Conservation (phyloP, 92 coral and sea anemone species). For the Porites evermanni region DNA sequence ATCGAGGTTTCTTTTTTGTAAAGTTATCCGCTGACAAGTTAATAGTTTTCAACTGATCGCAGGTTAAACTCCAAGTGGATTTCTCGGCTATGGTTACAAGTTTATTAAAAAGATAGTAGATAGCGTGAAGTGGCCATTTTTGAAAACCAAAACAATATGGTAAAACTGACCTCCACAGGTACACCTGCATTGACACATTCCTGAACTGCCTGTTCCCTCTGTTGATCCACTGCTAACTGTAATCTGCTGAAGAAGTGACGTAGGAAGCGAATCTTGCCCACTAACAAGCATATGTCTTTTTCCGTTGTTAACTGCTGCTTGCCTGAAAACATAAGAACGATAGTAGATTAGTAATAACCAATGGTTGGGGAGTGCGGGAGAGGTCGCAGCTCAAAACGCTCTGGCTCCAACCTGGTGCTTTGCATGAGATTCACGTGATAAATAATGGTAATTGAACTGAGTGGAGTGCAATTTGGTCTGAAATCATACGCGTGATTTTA, state of each 20-base stretch:
- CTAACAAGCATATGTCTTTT: conserved; percentile 5
- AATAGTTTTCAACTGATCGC: too few species aligned
- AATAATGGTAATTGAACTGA: too few species aligned
- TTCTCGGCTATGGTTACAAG: background rate
- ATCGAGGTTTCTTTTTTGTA: too few species aligned
- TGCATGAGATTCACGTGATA: too few species aligned
- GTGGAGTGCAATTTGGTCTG: too few species aligned
- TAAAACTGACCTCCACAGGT: conserved; percentile 74
- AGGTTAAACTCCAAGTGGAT: too few species aligned
- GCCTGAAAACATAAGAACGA: background rate
- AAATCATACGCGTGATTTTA: too few species aligned
- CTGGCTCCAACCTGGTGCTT: too few species aligned
- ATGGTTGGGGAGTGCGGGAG: background rate
- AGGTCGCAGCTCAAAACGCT: too few species aligned
- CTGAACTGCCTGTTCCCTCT: conserved; percentile 75
- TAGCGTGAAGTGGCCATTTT: too few species aligned
- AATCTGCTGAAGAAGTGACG: conserved; percentile 57
- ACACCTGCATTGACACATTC: conserved; percentile 74
- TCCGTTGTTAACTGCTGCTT: background rate
- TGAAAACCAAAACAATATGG: too few species aligned
- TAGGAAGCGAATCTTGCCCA: conserved; percentile 20
- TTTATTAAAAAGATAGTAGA: background rate
- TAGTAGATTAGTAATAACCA: background rate
- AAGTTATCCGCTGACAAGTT: too few species aligned
- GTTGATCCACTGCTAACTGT: conserved; percentile 48